These are phyloP conservation scores for Orchesella cincta DNA, from an alignment of 1,140 invertebrate species.

Conservation along the genomic window DNA sequence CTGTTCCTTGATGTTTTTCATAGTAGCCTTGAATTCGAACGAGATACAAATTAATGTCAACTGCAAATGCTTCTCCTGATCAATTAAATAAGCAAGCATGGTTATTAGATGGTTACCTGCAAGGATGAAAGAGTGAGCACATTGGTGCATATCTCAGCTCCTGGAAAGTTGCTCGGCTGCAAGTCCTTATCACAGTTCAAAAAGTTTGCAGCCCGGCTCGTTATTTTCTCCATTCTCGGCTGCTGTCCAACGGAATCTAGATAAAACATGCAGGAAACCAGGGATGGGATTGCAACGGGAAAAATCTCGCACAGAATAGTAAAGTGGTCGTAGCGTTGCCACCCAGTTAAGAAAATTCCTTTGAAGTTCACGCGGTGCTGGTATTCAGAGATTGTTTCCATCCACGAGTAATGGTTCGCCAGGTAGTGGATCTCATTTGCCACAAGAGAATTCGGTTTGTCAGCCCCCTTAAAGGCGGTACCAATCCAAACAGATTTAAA, in stretches of 20 bases:
- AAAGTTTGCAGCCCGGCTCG: conserved; percentile 42
- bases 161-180: conserved; percentile 54
- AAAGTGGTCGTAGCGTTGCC: conserved; percentile 76
- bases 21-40: conserved; percentile 29
- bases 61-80: too few relatives aligned
- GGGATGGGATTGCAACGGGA: conserved; percentile 67
- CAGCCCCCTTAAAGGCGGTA: conserved; percentile 63
- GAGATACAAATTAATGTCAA: neutral
- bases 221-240: conserved; percentile 42
- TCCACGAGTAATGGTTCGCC: conserved; percentile 70
- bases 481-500: conserved; percentile 65
- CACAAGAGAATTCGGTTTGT: conserved; percentile 56
- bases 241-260: conserved; percentile 49
- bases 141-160: conserved; percentile 52
- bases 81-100: too few relatives aligned
- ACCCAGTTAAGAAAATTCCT: conserved; percentile 73
- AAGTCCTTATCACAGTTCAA: conserved; percentile 51
- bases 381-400: conserved; percentile 60
- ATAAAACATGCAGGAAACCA: conserved; percentile 61
- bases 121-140: conserved; percentile 20
- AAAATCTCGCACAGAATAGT: conserved; percentile 67
- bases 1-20: conserved; percentile 49
- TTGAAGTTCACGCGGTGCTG: conserved; percentile 62
- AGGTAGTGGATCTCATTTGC: conserved; percentile 66
- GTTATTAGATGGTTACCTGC: conserved; percentile 41